Percentiles rank a stretch among this genome's conserved stretches.
These are phyloP conservation scores for Morone chrysops DNA, from an alignment of 2,113 vertebrate species.

Conservation along the genomic window DNA sequence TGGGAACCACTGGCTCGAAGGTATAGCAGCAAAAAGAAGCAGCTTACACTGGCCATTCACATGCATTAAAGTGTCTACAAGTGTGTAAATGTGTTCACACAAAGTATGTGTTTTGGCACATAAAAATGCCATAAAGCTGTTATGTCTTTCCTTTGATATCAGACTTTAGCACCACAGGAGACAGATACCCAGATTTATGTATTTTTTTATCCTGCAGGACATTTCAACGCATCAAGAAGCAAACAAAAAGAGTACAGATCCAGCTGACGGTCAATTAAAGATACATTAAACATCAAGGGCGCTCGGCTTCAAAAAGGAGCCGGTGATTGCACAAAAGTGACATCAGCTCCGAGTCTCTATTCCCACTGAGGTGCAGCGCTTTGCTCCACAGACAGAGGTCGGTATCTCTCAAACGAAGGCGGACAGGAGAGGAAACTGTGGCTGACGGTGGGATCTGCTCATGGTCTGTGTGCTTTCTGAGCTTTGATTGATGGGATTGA, in stretches of 20 bases:
- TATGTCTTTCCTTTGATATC: conserved; percentile 6
- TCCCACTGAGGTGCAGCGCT: conserved; percentile 29
- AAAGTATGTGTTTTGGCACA: not conserved
- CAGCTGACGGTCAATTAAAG: conserved; percentile 4
- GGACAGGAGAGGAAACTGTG: not conserved
- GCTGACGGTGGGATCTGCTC: conserved; percentile 1
- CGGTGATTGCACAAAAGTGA: conserved; percentile 54
- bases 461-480: conserved; percentile 2
- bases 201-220: not conserved
- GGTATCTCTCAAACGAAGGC: conserved; percentile 11
- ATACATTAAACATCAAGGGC: conserved; percentile 28
- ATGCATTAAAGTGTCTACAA: not conserved
- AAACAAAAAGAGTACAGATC: conserved; percentile 9
- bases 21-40: not conserved
- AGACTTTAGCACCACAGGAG: not conserved
- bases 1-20: not conserved
- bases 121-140: not conserved
- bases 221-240: not conserved
- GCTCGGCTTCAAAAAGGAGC: conserved; percentile 27
- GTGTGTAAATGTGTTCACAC: not conserved
- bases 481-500: conserved; percentile 55
- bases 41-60: not conserved
- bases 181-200: not conserved
- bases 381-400: conserved; percentile 45
- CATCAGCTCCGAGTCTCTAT: conserved; percentile 38